Percentiles rank a stretch among this genome's conserved stretches.
These are phyloP conservation scores for Sapajus apella DNA, from an alignment of 2,113 vertebrate genomes.

Conservation along the genomic window DNA sequence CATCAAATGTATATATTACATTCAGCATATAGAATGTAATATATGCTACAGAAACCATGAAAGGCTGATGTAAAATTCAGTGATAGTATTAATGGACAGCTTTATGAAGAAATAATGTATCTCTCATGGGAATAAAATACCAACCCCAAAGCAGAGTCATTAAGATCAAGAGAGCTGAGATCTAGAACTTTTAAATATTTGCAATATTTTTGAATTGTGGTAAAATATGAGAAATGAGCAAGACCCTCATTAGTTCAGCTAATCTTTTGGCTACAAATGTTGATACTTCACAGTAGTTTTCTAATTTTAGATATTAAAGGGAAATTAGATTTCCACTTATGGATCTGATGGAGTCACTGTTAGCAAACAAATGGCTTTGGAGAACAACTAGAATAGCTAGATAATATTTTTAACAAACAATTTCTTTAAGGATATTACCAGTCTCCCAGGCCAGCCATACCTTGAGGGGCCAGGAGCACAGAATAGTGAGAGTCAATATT, in stretches of 20 bases:
- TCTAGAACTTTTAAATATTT: not conserved
- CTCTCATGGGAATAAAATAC: slow-evolving; percentile 39
- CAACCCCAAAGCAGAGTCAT: not conserved
- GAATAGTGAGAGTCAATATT: not conserved
- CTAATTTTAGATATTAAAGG: not conserved
- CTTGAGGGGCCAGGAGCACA: not conserved
- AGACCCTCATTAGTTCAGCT: not conserved
- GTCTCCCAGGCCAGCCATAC: not conserved
- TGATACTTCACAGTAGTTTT: not conserved
- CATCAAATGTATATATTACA: not conserved
- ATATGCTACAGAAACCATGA: slow-evolving; percentile 28
- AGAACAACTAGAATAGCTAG: not conserved
- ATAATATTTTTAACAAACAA: not conserved
- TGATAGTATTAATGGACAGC: slow-evolving; percentile 33
- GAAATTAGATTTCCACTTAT: not conserved
- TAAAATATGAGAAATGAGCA: not conserved
- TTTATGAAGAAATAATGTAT: slow-evolving; percentile 57
- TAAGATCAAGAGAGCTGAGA: not conserved
- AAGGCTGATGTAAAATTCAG: slow-evolving; percentile 67
- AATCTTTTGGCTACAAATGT: not conserved
- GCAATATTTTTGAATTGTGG: not conserved
- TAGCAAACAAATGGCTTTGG: not conserved
- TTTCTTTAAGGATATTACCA: not conserved
- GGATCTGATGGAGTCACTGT: not conserved
- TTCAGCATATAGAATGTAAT: not conserved